Evolutionary conservation across 2,113 vertebrate species (phyloP).

Genomic region (Mus pahari): DNA sequence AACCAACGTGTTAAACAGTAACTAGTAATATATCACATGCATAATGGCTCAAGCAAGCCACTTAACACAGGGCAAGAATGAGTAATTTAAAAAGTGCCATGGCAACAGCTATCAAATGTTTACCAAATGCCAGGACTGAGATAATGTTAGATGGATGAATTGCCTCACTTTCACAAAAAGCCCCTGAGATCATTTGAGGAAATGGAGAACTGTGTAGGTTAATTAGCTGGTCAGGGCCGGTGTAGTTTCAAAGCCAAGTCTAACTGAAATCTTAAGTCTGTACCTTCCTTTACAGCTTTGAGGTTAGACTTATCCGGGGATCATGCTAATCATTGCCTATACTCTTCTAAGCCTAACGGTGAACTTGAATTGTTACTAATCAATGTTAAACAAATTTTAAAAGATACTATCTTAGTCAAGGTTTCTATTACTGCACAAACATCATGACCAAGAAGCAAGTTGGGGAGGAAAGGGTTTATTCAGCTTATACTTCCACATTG

Average conservation of each 20-base stretch:
- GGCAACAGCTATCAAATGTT: conserved; percentile 44
- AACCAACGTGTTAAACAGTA: conserved; percentile 8
- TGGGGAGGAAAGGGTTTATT: too few species aligned
- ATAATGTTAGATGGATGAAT: conserved; percentile 22
- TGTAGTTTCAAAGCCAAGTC: conserved; percentile 2
- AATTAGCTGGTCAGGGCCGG: conserved; percentile 27
- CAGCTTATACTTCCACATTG: too few species aligned
- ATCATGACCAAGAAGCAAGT: too few species aligned
- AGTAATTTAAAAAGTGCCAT: neutral
- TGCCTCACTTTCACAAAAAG: conserved; percentile 50
- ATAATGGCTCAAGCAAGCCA: conserved; percentile 13
- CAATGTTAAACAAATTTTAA: conserved; percentile 5
- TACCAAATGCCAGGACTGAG: neutral
- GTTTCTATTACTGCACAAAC: too few species aligned
- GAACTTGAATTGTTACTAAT: conserved; percentile 39
- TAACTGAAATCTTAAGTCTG: conserved; percentile 22
- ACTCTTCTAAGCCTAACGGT: conserved; percentile 20
- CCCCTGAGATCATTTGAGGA: conserved; percentile 22
- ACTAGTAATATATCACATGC: conserved; percentile 36
- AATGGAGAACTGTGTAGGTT: conserved; percentile 4
- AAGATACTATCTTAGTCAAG: too few species aligned
- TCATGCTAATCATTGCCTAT: conserved; percentile 9
- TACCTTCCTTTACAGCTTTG: conserved; percentile 21
- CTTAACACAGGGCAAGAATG: conserved; percentile 16
- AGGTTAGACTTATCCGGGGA: neutral